Evolutionary conservation across 2,888 invertebrate genomes (phyloP), one percentile per base, ranked within the genome.

Genomic region (Gari tellinella): DNA sequence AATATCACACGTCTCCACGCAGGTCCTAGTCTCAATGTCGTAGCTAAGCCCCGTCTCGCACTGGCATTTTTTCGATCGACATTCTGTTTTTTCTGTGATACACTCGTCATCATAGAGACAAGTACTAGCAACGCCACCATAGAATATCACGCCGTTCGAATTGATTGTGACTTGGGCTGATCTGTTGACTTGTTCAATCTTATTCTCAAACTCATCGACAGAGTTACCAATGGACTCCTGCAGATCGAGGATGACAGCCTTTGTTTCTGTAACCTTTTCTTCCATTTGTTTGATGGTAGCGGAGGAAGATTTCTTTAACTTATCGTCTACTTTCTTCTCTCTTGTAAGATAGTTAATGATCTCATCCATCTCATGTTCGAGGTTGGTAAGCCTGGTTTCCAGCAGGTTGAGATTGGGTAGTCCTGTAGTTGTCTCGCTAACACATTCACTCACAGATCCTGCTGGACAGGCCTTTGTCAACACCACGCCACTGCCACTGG

Each of bases 31-130:
- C 10, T 66, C 38, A 17, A 31, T 60, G 46, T 69, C 38, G 31
- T 69, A 77, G 49, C 77, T 73, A 15, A 69, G 63, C 0, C 77
- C 77, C 14, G 65, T 41, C 4, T 46, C 15, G 41, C 77, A 77
- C 49, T 77, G 77, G 25, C 77, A 77, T 45, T 61, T 69, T 15
- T 55, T 62, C 14, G 31, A 58, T 8, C 77, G 46, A 57, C 77
- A 77, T 46, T 69, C 77, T 31, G 69, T 77, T 0, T 60, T 17
- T 4, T 41, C 53, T n/a, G 43, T 43, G 8, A 23, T 14, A 45
- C 77, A 77, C 43, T 61, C 77, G 26, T 52, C 49, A 23, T 56
- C 51, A 15, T 15, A 21, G 8, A 62, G 62, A 21, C 77, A 77
- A 4, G 65, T 43, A 25, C 65, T 72, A 4, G 69, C 77, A 23